Percentiles rank a stretch among this genome's conserved stretches.
phyloP scores from a whole-genome alignment of 2,797 vertebrate genomes.

The Sphenopsis melanotis region DNA sequence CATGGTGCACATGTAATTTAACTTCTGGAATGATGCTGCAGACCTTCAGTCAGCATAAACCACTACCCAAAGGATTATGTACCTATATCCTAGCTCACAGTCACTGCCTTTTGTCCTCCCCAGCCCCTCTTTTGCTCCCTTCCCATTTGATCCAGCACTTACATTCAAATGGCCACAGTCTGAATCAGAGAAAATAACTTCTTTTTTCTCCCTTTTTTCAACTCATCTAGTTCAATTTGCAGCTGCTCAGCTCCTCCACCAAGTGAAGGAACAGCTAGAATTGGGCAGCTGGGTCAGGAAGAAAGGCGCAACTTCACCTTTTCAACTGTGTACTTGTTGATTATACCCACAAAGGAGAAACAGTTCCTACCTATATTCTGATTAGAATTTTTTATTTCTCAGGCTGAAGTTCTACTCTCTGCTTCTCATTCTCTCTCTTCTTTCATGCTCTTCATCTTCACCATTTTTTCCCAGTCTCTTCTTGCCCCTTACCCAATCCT shows the following conservation, averaged over 20 bases:
- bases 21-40: not conserved
- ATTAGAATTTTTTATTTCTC: not conserved
- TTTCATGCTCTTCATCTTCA: not conserved
- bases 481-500: not conserved
- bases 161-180: not conserved
- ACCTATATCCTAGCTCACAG: not conserved
- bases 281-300: not conserved
- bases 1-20: not conserved
- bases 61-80: not conserved
- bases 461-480: not conserved
- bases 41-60: not conserved
- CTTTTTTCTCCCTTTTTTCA: fast-evolving
- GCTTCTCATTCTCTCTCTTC: not conserved
- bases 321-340: not conserved
- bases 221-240: not conserved
- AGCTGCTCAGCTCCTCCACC: not conserved
- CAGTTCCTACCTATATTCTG: not conserved
- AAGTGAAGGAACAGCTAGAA: not conserved
- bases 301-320: not conserved
- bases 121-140: not conserved
- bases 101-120: not conserved
- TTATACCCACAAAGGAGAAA: not conserved
- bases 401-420: not conserved
- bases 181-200: not conserved
- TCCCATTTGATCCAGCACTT: not conserved